phyloP scores from a whole-genome alignment of 1,140 invertebrate genomes.

The Cyclina sinensis region DNA sequence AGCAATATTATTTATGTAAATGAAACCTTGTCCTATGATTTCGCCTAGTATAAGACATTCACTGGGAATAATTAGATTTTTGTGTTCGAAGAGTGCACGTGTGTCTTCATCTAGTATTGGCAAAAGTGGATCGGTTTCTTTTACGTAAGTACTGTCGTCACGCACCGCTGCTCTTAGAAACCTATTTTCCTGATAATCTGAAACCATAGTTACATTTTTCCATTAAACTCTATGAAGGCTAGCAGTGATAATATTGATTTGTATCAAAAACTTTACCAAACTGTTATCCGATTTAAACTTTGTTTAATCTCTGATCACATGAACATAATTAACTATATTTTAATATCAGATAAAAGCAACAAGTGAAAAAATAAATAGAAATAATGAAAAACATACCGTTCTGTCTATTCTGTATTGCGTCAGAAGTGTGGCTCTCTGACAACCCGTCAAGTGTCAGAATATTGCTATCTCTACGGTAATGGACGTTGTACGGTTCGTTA shows the following conservation, averaged over 20 bases:
- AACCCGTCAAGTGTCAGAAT: constrained; percentile 28
- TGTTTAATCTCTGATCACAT: no score
- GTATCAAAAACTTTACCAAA: no score
- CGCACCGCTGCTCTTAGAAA: neutral
- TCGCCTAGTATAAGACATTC: constrained; percentile 41
- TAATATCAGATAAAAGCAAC: no score
- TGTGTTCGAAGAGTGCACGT: neutral
- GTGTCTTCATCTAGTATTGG: constrained; percentile 37
- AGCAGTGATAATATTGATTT: no score
- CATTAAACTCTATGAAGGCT: no score
- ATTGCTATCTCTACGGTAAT: constrained; percentile 9
- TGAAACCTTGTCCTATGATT: constrained; percentile 56
- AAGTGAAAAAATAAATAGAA: no score
- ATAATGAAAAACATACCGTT: constrained; percentile 47
- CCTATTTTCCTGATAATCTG: constrained; percentile 34
- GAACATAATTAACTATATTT: no score
- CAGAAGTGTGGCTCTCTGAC: constrained; percentile 35
- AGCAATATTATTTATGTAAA: no score
- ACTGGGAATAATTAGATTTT: constrained; percentile 25
- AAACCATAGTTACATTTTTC: no score
- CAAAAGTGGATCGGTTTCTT: constrained; percentile 25
- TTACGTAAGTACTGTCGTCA: neutral
- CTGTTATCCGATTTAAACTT: no score
- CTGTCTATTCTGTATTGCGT: constrained; percentile 28
- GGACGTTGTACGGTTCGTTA: constrained; percentile 7